Evolutionary conservation across 1,140 invertebrate species (phyloP), one percentile per base, ranked within the genome.

Genomic region (Drosophila pallidifrons): DNA sequence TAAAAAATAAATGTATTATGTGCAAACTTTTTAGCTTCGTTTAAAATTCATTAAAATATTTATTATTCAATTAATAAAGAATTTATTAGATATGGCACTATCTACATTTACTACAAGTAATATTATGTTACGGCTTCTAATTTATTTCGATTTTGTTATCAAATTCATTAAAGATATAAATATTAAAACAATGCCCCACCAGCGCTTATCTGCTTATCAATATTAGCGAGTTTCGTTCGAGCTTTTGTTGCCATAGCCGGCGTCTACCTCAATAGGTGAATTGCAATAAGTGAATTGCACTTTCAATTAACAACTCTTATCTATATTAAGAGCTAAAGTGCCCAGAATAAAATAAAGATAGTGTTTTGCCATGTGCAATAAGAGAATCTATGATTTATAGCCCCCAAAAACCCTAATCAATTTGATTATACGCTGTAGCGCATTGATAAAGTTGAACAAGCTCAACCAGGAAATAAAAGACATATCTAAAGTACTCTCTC

Each of bases 281-380:
- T 15, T 15, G 15, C 28, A n/a, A 57, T 49, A 65, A 30, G 65
- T 51, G n/a, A 55, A 51, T 15, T 57, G 41, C 7, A 55, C 5
- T 55, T 68, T 47, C 11, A 43, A 61, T 57, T 8, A 63, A 51
- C 28, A 69, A 75, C 63, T 58, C 72, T 70, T 51, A 75, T 75
- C 72, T 51, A 1, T 7, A 49, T 38, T 46, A 30, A 45, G 20
- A 30, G 5, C 0, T 10, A 25, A 30, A 55, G 20, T 30, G n/a
- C 6, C 15, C 3, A 20, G 11, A 28, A 15, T 35, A 7, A 32
- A 28, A 41, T 8, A 45, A 0, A 57, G 64, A 69, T 45, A 60
- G 7, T 69, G 32, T 30, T 32, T 7, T 6, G 35, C n/a, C 5
- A 28, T 16, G 28, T 11, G 47, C 20, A 45, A 4, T 70, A 20